Base-by-base conservation (phyloP, 2,888 invertebrate species). In the Chrysolina oricalcia region DNA sequence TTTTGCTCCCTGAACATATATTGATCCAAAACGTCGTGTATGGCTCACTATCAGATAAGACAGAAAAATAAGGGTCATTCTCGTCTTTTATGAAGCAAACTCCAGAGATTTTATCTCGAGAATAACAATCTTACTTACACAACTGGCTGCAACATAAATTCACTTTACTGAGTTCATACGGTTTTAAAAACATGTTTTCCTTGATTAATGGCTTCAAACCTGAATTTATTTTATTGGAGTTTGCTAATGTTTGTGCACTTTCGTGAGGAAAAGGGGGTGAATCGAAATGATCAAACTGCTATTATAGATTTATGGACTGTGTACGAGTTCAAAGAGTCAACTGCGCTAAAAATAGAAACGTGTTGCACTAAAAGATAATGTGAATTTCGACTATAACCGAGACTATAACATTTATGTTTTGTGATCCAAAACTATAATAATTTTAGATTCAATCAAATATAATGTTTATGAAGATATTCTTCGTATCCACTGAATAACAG, bases 161-260 rank as follows among this genome's bases (percentile, higher is more conserved):
- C 21, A 27, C 53, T n/a, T 35, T 53, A 48, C 41, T 4, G 68
- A 68, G 41, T 68, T 68, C 3, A 68, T 53, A 53, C 53, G 53
- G 53, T 40, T 68, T 67, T 53, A 53, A 68, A 68, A 68, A 68
- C 68, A 68, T 68, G 53, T 68, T 68, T 53, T 15, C 17, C 53
- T 50, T 68, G 68, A 68, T 68, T 17, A 68, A 68, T 68, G 41
- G 40, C 40, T 53, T 68, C 68, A 48, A 68, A 27, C 35, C 17
- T 50, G 41, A 41, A 68, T 68, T 68, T 68, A 68, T 68, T 53
- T 53, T 19, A 17, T 41, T 41, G 53, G 53, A 68, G 68, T 68
- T 68, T 50, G 35, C 40, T 19, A 50, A 43, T 40, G 68, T 68
- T 68, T 40, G 35, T 53, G 35, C 50, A 35, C 21, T 66, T 50